Percentiles rank a stretch among this genome's conserved stretches.
These are phyloP conservation scores for Coelopa pilipes DNA, from an alignment of 2,888 invertebrate species.

Conservation along the genomic window DNA sequence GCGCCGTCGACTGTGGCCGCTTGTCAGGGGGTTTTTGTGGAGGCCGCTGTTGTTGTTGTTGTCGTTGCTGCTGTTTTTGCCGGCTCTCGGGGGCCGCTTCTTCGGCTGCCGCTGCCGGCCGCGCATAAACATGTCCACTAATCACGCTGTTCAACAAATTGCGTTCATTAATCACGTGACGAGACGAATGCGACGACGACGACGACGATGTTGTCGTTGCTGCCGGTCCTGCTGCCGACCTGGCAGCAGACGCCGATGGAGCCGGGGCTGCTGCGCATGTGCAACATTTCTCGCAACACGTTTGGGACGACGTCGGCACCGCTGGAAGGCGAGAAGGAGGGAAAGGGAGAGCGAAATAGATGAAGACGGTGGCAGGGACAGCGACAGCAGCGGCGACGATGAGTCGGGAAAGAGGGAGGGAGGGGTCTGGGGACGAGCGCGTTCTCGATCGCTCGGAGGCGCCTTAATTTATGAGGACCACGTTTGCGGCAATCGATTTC, in stretches of 20 bases:
- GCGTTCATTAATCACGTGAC: conserved; percentile 40
- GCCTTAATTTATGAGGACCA: conserved; percentile 39
- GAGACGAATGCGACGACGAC: conserved; percentile 19
- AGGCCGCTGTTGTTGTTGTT: too few species aligned
- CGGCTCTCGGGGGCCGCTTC: not conserved
- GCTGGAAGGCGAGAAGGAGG: not conserved
- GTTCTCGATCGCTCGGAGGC: conserved; percentile 12
- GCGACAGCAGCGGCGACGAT: too few species aligned
- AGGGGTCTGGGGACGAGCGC: not conserved
- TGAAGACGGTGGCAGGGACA: too few species aligned
- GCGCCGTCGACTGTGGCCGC: too few species aligned
- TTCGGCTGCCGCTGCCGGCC: conserved; percentile 21
- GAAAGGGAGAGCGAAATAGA: too few species aligned
- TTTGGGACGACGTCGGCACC: not conserved
- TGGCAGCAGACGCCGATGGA: not conserved
- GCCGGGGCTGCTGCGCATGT: conserved; percentile 2
- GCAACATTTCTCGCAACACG: not conserved
- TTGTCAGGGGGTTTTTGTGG: too few species aligned
- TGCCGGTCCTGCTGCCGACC: not conserved
- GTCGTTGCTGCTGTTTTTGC: not conserved
- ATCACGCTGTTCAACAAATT: conserved; percentile 45
- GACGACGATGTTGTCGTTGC: conserved; percentile 9
- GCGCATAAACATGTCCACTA: conserved; percentile 41
- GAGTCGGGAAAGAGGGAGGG: too few species aligned
- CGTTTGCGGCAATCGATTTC: conserved; percentile 38